phyloP scores from a whole-genome alignment of 2,797 vertebrate species.

The Spheniscus humboldti region DNA sequence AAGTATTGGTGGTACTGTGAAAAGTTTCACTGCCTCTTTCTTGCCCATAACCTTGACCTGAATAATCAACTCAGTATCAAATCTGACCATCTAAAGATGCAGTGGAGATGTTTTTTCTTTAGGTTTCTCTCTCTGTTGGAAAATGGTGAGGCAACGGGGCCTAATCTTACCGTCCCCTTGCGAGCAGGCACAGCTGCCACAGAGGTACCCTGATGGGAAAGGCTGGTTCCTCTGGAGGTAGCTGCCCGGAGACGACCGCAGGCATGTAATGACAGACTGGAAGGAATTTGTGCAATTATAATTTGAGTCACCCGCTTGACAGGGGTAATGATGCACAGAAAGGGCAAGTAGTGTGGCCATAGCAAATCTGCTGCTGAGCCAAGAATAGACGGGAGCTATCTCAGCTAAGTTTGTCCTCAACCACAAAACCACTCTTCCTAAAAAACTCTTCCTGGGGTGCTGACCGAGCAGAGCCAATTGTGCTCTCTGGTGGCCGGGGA shows the following conservation, averaged over 20 bases:
- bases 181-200: neutral
- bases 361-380: slow-evolving; percentile 31
- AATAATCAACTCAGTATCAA: neutral
- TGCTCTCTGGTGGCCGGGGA: neutral
- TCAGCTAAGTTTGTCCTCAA: neutral
- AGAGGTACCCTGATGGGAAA: neutral
- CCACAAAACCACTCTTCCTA: slow-evolving; percentile 32
- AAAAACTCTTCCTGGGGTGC: neutral
- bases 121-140: neutral
- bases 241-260: neutral
- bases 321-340: slow-evolving; percentile 49
- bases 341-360: neutral
- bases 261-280: neutral
- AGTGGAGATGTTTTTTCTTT: neutral
- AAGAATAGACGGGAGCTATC: slow-evolving; percentile 17
- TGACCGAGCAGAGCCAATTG: neutral
- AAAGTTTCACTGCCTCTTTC: neutral
- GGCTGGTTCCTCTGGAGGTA: neutral
- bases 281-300: slow-evolving; percentile 29
- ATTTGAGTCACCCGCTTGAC: slow-evolving; percentile 26
- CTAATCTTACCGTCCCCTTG: neutral
- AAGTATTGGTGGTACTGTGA: neutral
- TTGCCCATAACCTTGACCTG: neutral
- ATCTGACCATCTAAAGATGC: neutral
- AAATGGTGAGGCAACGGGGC: neutral